Conservation (phyloP, 2,113 vertebrate genomes). For the Penelope pileata region DNA sequence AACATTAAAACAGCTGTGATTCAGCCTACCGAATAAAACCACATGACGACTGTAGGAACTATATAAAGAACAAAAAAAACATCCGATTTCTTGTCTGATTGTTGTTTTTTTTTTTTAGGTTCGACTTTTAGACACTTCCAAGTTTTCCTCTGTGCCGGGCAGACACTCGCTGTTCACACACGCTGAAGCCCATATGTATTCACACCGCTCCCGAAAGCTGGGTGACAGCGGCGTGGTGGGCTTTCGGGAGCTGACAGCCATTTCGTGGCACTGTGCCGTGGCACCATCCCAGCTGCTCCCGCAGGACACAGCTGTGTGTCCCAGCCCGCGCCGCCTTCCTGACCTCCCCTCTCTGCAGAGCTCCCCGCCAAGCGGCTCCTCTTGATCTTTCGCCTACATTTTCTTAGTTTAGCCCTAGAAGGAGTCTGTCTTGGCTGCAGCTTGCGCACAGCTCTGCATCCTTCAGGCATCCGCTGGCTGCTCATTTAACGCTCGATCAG, state of each 20-base stretch:
- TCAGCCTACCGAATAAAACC: slow-evolving; percentile 11
- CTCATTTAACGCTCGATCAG: neutral
- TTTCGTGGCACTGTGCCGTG: accelerated
- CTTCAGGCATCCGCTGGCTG: accelerated
- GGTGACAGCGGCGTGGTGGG: accelerated
- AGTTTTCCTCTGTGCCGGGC: neutral
- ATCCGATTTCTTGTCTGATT: neutral
- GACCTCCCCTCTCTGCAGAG: accelerated
- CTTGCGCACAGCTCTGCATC: neutral
- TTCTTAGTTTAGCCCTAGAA: neutral
- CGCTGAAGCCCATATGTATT: neutral
- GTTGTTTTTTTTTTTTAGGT: neutral
- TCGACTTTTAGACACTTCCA: neutral
- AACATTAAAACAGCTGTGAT: neutral
- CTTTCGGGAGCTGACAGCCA: accelerated
- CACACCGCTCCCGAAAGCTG: neutral
- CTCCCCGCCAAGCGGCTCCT: neutral
- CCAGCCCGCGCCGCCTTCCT: neutral
- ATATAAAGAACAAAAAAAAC: neutral
- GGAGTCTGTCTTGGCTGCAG: neutral
- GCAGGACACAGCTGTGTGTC: neutral
- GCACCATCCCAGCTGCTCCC: accelerated
- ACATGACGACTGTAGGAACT: neutral
- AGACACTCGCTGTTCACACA: neutral
- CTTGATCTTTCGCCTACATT: neutral